Percentiles rank a stretch among this genome's conserved stretches.
Conservation (phyloP, 1,140 invertebrate genomes). For the Bombus pascuorum region DNA sequence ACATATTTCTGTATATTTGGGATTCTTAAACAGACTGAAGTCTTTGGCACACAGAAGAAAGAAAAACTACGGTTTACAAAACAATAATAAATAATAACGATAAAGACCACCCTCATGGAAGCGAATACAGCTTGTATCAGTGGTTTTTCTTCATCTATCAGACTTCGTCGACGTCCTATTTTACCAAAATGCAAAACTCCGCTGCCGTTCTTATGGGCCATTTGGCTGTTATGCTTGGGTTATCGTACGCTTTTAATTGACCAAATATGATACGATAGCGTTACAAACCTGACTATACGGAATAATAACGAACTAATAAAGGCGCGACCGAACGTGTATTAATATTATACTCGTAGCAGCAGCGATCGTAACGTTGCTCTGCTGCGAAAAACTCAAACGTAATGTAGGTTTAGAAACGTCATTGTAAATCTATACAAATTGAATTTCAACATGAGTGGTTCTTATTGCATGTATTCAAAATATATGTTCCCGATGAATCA, state of each 20-base stretch:
- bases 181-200: constrained; percentile 46
- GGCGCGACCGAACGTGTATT: neutral
- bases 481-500: neutral
- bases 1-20: constrained; percentile 33
- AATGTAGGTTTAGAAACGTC: too few species aligned
- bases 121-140: constrained; percentile 43
- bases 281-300: neutral
- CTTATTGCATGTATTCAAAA: neutral
- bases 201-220: constrained; percentile 34
- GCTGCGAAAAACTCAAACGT: too few species aligned
- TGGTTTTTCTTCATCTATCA: constrained; percentile 53
- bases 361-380: too few species aligned
- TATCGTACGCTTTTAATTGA: constrained; percentile 20
- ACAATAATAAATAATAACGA: constrained; percentile 59
- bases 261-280: neutral
- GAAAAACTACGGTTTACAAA: constrained; percentile 27
- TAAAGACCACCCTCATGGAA: constrained; percentile 51
- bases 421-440: too few species aligned
- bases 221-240: constrained; percentile 24
- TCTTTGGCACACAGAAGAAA: neutral
- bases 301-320: neutral
- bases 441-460: neutral
- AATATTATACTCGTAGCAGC: too few species aligned
- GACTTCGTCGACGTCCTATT: constrained; percentile 47
- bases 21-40: neutral